These are phyloP conservation scores for Perodicticus potto DNA, from an alignment of 2,797 vertebrate species.

Conservation along the genomic window DNA sequence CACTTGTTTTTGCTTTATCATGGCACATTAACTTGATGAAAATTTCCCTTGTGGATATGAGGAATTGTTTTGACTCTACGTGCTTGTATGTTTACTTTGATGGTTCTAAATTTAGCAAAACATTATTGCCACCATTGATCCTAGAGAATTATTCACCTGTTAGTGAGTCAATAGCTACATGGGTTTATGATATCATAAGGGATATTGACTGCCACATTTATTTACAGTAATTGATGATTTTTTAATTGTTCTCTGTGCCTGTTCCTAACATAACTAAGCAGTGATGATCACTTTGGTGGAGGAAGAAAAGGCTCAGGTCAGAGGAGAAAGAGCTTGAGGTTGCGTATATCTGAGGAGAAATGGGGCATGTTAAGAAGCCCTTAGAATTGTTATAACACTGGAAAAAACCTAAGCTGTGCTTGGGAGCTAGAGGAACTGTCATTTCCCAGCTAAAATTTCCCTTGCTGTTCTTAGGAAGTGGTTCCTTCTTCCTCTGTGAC, in stretches of 20 bases:
- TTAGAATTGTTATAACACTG: neutral
- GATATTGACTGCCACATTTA: constrained; percentile 79
- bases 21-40: constrained; percentile 71
- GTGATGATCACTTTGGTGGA: neutral
- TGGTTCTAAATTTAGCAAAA: constrained; percentile 78
- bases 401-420: neutral
- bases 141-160: constrained; percentile 74
- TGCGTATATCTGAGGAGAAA: neutral
- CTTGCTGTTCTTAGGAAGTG: neutral
- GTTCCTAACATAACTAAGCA: constrained; percentile 70
- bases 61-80: constrained; percentile 71
- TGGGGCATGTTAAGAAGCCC: neutral
- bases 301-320: constrained; percentile 12
- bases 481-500: neutral
- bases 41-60: constrained; percentile 72
- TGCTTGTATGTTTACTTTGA: constrained; percentile 75
- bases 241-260: constrained; percentile 76
- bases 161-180: constrained; percentile 71
- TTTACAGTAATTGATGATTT: constrained; percentile 81
- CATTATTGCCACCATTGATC: constrained; percentile 76
- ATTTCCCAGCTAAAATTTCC: neutral
- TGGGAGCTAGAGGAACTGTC: neutral
- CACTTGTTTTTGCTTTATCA: constrained; percentile 63
- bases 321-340: neutral
- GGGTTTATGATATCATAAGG: constrained; percentile 72